Evolutionary conservation across 2,888 invertebrate species (phyloP), one percentile per base, ranked within the genome.

Genomic region (Poecilobothrus nobilitatus): DNA sequence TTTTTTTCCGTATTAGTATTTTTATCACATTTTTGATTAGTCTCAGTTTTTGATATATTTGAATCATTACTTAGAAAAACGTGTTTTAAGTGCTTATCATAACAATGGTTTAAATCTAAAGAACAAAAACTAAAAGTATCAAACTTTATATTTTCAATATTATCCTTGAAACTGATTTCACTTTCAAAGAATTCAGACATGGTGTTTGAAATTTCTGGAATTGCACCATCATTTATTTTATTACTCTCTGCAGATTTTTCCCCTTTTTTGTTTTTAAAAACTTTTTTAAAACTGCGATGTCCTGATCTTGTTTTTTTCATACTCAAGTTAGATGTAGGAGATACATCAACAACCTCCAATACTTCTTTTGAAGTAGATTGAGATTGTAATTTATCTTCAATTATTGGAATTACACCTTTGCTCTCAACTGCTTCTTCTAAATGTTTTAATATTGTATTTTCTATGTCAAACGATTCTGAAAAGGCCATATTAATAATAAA

Each of bases 381-480:
- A 41, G 15, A 1, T 61, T 22, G 5, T 70, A 71, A 18, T 68
- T 70, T 1, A 63, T 12, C 7, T 70, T 68, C 1, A 68, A 68
- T 37, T 66, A 67, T 4, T 74, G 27, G 27, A 27, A 27, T 4
- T 27, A n/a, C n/a, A n/a, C n/a, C n/a, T n/a, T n/a, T 34, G 68
- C 73, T 61, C 76, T 75, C 12, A 74, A 71, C 67, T 76, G 37
- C 76, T 65, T 71, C 76, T 69, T 80, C 80, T 63, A 81, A 70
- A 68, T 78, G 75, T 74, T 77, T 74, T 44, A 81, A 76, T 0
- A 80, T 80, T 67, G 78, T 80, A 66, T 80, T 78, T 3, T 79
- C 80, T 67, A 81, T 74, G 20, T 76, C 75, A 22, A 81, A 76
- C 0, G 81, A 80, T 71, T 81, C 78, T 0, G 81, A 80, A 71